A percentile compares a stretch with the other conserved stretches of the same genome.
Conservation (phyloP, 2,888 invertebrate species). For the Parnassius glacialis region DNA sequence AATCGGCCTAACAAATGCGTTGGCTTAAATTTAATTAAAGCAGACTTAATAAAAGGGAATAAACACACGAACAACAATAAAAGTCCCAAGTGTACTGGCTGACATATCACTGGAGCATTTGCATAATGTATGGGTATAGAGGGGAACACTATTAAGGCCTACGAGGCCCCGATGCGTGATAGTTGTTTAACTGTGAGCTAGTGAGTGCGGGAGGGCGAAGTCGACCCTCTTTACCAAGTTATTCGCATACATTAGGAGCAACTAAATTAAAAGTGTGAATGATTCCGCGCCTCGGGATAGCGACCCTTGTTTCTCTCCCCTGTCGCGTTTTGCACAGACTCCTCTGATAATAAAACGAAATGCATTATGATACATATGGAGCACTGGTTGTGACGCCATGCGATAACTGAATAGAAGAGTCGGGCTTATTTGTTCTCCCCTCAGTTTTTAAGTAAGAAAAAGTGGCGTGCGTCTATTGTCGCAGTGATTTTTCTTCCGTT, state of each 20-base stretch:
- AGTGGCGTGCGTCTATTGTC: conserved; percentile 38
- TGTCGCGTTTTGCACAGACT: conserved; percentile 45
- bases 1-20: conserved; percentile 74
- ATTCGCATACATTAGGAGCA: conserved; percentile 77
- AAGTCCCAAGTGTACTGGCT: conserved; percentile 75
- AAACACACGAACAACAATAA: conserved; percentile 76
- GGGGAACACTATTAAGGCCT: conserved; percentile 77
- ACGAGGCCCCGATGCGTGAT: conserved; percentile 69
- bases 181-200: conserved; percentile 73
- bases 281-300: conserved; percentile 60
- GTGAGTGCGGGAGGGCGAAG: conserved; percentile 47
- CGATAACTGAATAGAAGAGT: conserved; percentile 65
- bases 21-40: conserved; percentile 79
- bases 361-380: conserved; percentile 75
- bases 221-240: conserved; percentile 59
- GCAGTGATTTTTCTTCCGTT: conserved; percentile 35
- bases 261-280: conserved; percentile 81
- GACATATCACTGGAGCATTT: conserved; percentile 79
- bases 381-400: conserved; percentile 52
- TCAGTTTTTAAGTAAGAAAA: conserved; percentile 47
- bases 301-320: conserved; percentile 43
- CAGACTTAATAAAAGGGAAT: conserved; percentile 78
- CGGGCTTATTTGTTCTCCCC: conserved; percentile 60
- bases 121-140: conserved; percentile 77
- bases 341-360: conserved; percentile 70